These are phyloP conservation scores for Oreocharis arfaki DNA, from an alignment of 2,113 vertebrate species.

Conservation along the genomic window DNA sequence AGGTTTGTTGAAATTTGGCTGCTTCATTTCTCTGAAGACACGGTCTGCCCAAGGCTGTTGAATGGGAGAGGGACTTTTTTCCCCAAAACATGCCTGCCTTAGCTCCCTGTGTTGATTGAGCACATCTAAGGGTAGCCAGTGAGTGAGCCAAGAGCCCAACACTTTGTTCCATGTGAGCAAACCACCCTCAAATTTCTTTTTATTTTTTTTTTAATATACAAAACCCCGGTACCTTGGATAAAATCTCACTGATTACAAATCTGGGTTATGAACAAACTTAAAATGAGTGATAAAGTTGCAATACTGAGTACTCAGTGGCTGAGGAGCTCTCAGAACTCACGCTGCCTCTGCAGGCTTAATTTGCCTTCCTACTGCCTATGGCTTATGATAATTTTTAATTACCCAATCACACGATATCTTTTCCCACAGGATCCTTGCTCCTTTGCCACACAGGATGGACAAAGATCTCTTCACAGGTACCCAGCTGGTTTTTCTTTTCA, in stretches of 20 bases:
- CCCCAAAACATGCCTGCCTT: background rate
- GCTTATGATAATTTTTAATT: conserved; percentile 62
- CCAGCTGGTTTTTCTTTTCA: background rate
- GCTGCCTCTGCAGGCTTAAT: conserved; percentile 23
- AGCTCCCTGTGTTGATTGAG: background rate
- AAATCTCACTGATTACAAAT: background rate
- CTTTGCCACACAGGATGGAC: background rate
- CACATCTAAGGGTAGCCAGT: background rate
- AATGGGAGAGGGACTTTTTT: background rate
- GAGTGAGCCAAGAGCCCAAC: background rate
- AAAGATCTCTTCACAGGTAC: background rate
- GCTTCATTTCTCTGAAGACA: conserved; percentile 31
- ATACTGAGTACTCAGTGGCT: background rate
- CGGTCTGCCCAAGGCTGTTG: background rate
- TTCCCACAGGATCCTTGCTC: conserved; percentile 25
- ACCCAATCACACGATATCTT: conserved; percentile 33
- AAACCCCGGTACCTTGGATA: background rate
- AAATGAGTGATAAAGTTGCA: background rate
- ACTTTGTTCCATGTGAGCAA: background rate
- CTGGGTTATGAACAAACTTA: background rate
- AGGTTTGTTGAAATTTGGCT: conserved; percentile 29
- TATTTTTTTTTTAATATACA: background rate
- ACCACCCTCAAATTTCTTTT: background rate
- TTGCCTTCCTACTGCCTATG: conserved; percentile 33
- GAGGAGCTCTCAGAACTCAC: background rate